Evolutionary conservation across 2,888 invertebrate species (phyloP).

Genomic region (Cephus rjabovi): DNA sequence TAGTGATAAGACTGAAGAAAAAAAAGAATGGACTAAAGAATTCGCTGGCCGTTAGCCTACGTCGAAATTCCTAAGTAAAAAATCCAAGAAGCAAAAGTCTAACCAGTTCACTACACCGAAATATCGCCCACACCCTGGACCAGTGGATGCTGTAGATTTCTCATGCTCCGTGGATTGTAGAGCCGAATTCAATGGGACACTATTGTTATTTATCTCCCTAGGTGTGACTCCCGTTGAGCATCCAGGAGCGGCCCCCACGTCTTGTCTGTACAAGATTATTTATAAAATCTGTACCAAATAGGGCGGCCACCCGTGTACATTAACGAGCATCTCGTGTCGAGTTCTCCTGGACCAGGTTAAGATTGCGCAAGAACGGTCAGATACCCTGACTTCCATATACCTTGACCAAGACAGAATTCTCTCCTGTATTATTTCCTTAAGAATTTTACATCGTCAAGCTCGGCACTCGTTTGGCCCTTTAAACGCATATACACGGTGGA

Average conservation of each 20-base stretch:
- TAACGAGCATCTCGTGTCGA: conserved; percentile 27
- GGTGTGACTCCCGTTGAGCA: conserved; percentile 38
- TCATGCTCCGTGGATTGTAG: conserved; percentile 6
- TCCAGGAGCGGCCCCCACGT: conserved; percentile 33
- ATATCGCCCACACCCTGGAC: conserved; percentile 30
- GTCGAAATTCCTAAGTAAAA: not conserved
- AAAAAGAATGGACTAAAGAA: conserved; percentile 19
- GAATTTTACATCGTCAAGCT: not conserved
- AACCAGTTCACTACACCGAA: not conserved
- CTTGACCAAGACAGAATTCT: not conserved
- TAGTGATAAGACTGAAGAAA: not conserved
- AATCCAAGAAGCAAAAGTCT: not conserved
- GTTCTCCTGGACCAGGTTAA: not conserved
- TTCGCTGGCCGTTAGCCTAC: conserved; percentile 29
- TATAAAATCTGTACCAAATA: conserved; percentile 41
- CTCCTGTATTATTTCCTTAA: not conserved
- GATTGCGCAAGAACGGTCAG: not conserved
- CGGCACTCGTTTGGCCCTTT: not conserved
- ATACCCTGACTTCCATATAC: not conserved
- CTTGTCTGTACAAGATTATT: conserved; percentile 35
- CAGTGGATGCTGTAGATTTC: conserved; percentile 6
- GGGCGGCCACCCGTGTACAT: conserved; percentile 34
- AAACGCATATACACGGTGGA: not conserved
- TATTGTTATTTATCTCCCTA: conserved; percentile 49
- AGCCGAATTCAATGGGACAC: conserved; percentile 46